phyloP scores from a whole-genome alignment of 2,797 vertebrate genomes.

The Otolemur crassicaudatus region DNA sequence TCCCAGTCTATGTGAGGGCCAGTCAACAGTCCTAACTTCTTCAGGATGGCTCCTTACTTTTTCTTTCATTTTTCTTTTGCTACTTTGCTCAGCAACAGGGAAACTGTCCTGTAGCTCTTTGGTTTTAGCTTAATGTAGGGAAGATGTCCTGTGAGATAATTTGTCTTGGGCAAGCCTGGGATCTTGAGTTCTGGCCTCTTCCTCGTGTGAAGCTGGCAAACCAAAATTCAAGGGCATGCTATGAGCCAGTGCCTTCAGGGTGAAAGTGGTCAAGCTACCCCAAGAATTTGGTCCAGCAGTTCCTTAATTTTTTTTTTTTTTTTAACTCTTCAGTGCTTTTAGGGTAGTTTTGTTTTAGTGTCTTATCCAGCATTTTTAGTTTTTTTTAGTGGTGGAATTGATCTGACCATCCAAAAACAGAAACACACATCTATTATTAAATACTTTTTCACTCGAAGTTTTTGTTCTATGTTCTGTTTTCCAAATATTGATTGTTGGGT shows the following conservation, averaged over 20 bases:
- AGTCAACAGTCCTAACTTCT: neutral
- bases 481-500: conserved; percentile 49
- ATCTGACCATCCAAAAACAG: conserved; percentile 46
- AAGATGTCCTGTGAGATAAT: neutral
- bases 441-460: neutral
- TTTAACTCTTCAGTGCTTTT: neutral
- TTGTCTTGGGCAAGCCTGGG: neutral
- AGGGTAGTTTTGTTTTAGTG: neutral
- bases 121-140: neutral
- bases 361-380: neutral
- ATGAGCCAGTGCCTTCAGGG: neutral
- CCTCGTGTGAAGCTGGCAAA: neutral
- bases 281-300: neutral
- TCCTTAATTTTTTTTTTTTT: neutral
- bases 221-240: too few relatives aligned
- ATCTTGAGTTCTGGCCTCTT: neutral
- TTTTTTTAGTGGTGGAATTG: neutral
- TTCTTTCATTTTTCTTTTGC: neutral
- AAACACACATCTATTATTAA: conserved; percentile 39
- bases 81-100: neutral
- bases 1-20: neutral
- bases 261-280: neutral
- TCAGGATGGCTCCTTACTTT: neutral
- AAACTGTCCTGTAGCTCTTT: neutral
- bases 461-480: conserved; percentile 47